Conservation (phyloP, 2,113 vertebrate species). For the Euleptes europaea region DNA sequence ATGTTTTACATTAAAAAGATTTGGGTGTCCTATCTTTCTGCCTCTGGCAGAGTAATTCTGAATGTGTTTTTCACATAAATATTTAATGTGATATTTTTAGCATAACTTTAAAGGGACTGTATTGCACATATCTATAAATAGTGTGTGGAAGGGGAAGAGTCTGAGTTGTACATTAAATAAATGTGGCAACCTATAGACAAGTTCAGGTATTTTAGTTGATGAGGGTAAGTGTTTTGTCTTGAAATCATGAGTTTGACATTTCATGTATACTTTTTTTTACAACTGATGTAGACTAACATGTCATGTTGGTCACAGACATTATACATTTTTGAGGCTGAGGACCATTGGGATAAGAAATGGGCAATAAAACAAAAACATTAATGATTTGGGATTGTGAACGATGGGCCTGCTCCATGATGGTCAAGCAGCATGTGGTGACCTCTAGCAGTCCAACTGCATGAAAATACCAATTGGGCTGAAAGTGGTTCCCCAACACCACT, state of each 20-base stretch:
- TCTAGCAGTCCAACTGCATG: no score
- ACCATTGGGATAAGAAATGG: background rate
- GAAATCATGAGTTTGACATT: constrained; percentile 52
- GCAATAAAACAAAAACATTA: background rate
- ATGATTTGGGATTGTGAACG: no score
- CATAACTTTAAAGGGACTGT: constrained; percentile 61
- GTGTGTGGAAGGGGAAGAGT: constrained; percentile 28
- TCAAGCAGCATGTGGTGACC: no score
- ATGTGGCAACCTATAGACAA: constrained; percentile 16
- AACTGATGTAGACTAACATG: constrained; percentile 51
- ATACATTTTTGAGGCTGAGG: constrained; percentile 6
- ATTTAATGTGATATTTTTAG: constrained; percentile 66
- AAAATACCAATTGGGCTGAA: no score
- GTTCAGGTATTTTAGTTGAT: constrained; percentile 39
- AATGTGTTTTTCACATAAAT: constrained; percentile 61
- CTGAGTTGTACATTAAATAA: constrained; percentile 38
- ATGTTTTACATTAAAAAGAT: constrained; percentile 45
- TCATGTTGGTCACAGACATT: constrained; percentile 50
- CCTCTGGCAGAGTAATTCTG: constrained; percentile 46
- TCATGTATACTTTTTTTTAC: constrained; percentile 50
- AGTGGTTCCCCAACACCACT: no score
- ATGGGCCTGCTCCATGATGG: no score
- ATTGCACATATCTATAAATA: constrained; percentile 55
- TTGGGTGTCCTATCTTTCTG: constrained; percentile 53
- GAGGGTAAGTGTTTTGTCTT: background rate